Evolutionary conservation across 2,888 invertebrate species (phyloP).

Genomic region (Drosophila diplacantha): DNA sequence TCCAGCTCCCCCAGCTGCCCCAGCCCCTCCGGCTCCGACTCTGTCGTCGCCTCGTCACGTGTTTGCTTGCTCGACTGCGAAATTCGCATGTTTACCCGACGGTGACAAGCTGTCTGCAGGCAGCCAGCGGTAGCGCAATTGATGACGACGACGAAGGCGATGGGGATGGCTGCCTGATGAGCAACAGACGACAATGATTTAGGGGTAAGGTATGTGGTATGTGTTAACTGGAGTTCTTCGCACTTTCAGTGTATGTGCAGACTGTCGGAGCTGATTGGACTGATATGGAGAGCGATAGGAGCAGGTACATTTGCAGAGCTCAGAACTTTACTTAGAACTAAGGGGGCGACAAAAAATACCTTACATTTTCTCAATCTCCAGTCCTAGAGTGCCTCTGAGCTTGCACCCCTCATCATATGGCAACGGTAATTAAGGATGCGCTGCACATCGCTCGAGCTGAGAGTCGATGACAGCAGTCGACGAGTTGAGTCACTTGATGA

Average conservation of each 20-base stretch:
- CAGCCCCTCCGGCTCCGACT: slow-evolving; percentile 42
- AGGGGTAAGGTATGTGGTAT: slow-evolving; percentile 46
- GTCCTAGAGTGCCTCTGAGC: slow-evolving; percentile 20
- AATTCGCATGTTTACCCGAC: slow-evolving; percentile 71
- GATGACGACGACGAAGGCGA: slow-evolving; percentile 66
- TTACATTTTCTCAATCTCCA: slow-evolving; percentile 11
- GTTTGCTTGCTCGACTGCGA: slow-evolving; percentile 73
- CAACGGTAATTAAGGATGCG: slow-evolving; percentile 63
- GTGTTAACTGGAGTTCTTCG: slow-evolving; percentile 31
- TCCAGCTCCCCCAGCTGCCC: slow-evolving; percentile 1
- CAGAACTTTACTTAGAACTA: slow-evolving; percentile 29
- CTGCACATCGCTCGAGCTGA: slow-evolving; percentile 57
- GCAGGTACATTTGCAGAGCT: background rate
- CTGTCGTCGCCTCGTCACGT: slow-evolving; percentile 67
- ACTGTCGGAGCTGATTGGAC: slow-evolving; percentile 19
- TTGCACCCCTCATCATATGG: background rate
- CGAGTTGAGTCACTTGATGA: slow-evolving; percentile 49
- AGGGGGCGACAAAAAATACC: slow-evolving; percentile 46
- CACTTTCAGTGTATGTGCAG: slow-evolving; percentile 32
- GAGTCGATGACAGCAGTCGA: slow-evolving; percentile 63
- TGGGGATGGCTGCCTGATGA: slow-evolving; percentile 40
- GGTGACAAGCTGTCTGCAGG: slow-evolving; percentile 74
- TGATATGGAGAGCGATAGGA: background rate
- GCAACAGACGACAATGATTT: slow-evolving; percentile 69
- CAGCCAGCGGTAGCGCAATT: slow-evolving; percentile 59